These are phyloP conservation scores for Ctenicera cuprea DNA, from an alignment of 2,888 invertebrate genomes.

Conservation along the genomic window DNA sequence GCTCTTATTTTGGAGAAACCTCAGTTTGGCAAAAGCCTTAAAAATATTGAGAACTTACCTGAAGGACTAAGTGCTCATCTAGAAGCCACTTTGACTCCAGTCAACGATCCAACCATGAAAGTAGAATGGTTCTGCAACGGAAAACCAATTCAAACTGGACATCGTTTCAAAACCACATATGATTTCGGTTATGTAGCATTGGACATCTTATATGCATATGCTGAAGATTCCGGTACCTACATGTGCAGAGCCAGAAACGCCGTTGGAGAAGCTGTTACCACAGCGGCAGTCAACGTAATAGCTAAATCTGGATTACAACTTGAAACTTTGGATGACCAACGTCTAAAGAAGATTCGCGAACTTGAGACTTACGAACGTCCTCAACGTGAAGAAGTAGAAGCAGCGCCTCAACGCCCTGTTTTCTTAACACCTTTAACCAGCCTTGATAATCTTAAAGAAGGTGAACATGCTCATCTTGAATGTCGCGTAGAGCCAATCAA, in stretches of 20 bases:
- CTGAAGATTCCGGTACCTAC: constrained; percentile 97
- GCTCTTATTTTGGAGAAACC: constrained; percentile 88
- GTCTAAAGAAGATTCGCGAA: constrained; percentile 91
- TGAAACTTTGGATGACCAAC: constrained; percentile 93
- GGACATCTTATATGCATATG: constrained; percentile 96
- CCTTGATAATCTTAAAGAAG: constrained; percentile 91
- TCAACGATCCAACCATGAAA: constrained; percentile 98
- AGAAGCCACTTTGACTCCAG: constrained; percentile 96
- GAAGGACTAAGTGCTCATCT: constrained; percentile 94
- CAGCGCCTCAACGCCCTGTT: constrained; percentile 87
- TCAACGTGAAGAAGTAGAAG: constrained; percentile 83
- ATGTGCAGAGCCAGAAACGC: constrained; percentile 97
- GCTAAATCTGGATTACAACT: constrained; percentile 89
- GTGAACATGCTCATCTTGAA: constrained; percentile 93
- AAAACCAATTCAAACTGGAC: constrained; percentile 92
- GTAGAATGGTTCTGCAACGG: constrained; percentile 99
- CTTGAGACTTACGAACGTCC: constrained; percentile 89
- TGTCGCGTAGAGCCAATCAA: constrained; percentile 94
- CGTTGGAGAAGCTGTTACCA: constrained; percentile 96
- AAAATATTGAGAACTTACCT: constrained; percentile 86
- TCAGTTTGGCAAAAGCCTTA: constrained; percentile 91
- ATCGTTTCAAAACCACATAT: constrained; percentile 96
- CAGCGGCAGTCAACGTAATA: constrained; percentile 92
- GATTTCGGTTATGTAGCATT: constrained; percentile 98
- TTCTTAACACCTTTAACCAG: constrained; percentile 94